Evolutionary conservation across 2,888 invertebrate genomes (phyloP), one percentile per base, ranked within the genome.

Genomic region (Acanthosepion lycidas): DNA sequence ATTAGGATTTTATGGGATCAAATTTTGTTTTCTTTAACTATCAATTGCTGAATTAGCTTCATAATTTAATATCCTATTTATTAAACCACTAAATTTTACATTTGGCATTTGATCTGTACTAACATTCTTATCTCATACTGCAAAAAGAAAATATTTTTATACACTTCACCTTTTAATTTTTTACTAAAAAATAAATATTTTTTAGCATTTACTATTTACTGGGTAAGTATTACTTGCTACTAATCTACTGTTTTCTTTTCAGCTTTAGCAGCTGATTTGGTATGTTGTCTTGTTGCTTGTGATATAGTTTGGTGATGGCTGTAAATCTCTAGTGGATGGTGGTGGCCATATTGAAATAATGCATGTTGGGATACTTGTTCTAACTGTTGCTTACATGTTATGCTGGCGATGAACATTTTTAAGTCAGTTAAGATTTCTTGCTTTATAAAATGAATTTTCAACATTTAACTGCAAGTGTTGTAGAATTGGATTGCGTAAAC

Each of bases 221-320:
- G 20, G n/a, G n/a, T 78, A 33, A 78, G 78, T 78, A n/a, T 78
- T 15, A 78, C 15, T 78, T 78, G 28, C n/a, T 78, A 93, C 93
- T 93, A 93, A 93, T 53, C 93, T 53, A 93, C n/a, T n/a, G 51
- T 93, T 93, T 93, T 93, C 53, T 53, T 93, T 93, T 93, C 93
- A 93, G 93, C 28, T 28, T 28, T 51, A 93, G 93, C 93, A n/a
- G 93, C 53, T 93, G 93, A 93, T n/a, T 93, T 93, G 93, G 93
- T 93, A 93, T 93, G 93, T 93, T 93, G 18, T 26, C 33, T 93
- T 93, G 93, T 93, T 93, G 93, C 93, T 28, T 93, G 93, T 53
- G 93, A 53, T 93, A n/a, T 53, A 93, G 93, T 93, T 92, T 93
- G 93, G 93, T 93, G 93, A 93, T 93, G 93, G 93, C 51, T 93